Evolutionary conservation across 1,140 invertebrate genomes (phyloP), one percentile per base, ranked within the genome.

Genomic region (Andricus grossulariae): DNA sequence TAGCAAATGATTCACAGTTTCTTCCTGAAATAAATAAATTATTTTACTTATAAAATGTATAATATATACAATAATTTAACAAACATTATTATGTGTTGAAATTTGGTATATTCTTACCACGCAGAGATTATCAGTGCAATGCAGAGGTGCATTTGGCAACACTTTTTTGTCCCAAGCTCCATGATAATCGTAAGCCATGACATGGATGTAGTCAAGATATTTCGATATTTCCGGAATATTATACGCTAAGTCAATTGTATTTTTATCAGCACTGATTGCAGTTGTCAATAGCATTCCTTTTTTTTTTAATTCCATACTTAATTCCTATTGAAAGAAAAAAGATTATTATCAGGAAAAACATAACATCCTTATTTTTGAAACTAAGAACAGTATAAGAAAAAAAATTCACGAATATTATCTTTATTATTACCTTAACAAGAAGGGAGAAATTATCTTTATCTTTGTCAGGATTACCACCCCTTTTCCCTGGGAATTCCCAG

Each of bases 131-230:
- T 93, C 88, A 52, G 86, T 82, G 25, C 92, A 83, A 51, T 83
- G 80, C 2, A 95, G 78, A 1, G 94, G 95, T 0, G 96, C 94
- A 85, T 97, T 97, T 21, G 95, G 94, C 1, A 95, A 95, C 0
- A 96, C 94, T 66, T 91, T 92, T 0, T 91, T 91, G 83, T 97
- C 95, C 96, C 96, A 98, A 5, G 94, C 92, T 6, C 97, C 96
- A 83, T 97, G 96, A 89, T 97, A 97, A 91, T 98, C 97, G 85
- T 98, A 98, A 75, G 95, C 95, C 97, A 98, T 97, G 79, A 98
- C 93, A 83, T 97, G 96, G 25, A 98, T 93, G 55, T 95, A 95
- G 89, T 98, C 96, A 16, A 98, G 88, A 85, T 95, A 94, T 11
- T 94, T 89, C 0, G 95, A 94, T 49, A 98, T 91, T 82, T 93